Conservation (phyloP, 1,140 invertebrate species). For the Aporrectodea caliginosa region DNA sequence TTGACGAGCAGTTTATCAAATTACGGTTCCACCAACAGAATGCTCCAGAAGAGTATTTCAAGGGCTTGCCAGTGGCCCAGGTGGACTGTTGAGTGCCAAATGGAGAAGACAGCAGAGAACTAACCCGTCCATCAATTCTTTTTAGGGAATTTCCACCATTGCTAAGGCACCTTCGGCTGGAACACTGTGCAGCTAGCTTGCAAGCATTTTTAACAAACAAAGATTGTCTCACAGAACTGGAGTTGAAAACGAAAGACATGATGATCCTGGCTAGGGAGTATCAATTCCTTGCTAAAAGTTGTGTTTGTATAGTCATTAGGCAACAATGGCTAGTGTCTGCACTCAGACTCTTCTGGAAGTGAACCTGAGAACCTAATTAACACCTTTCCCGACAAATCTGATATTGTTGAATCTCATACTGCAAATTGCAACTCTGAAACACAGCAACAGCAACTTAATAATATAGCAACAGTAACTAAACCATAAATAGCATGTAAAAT, state of each 20-base stretch:
- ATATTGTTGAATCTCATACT: no score
- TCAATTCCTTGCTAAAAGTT: no score
- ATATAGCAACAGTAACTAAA: no score
- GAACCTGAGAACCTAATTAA: no score
- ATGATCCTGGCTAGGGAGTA: no score
- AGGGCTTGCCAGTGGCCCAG: neutral
- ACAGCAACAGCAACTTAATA: no score
- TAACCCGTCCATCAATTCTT: neutral
- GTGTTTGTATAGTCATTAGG: no score
- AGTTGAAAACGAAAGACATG: neutral
- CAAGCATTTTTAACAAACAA: neutral
- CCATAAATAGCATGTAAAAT: no score
- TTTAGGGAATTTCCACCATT: neutral
- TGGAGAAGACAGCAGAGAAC: neutral
- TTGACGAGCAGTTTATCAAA: neutral
- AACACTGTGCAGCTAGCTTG: neutral
- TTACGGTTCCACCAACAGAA: neutral
- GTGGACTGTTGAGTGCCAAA: neutral
- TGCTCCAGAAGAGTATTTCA: neutral
- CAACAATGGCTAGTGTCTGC: no score
- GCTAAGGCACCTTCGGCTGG: neutral
- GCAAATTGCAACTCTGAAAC: no score
- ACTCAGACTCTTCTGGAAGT: no score
- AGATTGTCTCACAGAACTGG: neutral
- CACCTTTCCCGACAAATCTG: no score